phyloP scores from a whole-genome alignment of 2,113 vertebrate species.

The Neofelis nebulosa region DNA sequence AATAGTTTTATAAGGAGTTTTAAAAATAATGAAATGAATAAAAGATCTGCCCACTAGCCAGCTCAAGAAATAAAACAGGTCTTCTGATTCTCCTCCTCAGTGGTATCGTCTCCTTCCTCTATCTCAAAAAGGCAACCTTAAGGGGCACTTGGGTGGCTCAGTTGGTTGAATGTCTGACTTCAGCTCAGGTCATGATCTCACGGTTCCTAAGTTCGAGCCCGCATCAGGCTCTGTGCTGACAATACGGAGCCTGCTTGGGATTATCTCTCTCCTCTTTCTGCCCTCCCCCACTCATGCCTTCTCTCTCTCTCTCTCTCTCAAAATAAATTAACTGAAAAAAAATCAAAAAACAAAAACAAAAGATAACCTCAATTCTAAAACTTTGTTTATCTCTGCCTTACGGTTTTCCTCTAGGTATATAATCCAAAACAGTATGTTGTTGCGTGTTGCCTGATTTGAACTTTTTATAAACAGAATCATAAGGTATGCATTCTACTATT shows the following conservation, averaged over 20 bases:
- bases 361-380: not conserved
- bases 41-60: not conserved
- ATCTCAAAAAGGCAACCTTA: not conserved
- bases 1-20: not conserved
- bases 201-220: no score
- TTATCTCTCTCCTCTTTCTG: no score
- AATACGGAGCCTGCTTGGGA: no score
- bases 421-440: not conserved
- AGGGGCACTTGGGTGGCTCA: no score
- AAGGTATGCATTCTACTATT: not conserved
- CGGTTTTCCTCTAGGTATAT: not conserved
- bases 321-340: no score
- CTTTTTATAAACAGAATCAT: not conserved
- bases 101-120: not conserved
- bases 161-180: no score
- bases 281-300: no score
- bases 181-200: no score
- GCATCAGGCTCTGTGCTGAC: no score
- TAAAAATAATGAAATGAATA: not conserved
- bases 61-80: not conserved
- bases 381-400: not conserved
- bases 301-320: no score
- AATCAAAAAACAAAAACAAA: not conserved
- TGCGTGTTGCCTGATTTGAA: not conserved
- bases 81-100: not conserved